Percentiles rank a stretch among this genome's conserved stretches.
These are phyloP conservation scores for Catocala fraxini DNA, from an alignment of 2,888 invertebrate species.

Conservation along the genomic window DNA sequence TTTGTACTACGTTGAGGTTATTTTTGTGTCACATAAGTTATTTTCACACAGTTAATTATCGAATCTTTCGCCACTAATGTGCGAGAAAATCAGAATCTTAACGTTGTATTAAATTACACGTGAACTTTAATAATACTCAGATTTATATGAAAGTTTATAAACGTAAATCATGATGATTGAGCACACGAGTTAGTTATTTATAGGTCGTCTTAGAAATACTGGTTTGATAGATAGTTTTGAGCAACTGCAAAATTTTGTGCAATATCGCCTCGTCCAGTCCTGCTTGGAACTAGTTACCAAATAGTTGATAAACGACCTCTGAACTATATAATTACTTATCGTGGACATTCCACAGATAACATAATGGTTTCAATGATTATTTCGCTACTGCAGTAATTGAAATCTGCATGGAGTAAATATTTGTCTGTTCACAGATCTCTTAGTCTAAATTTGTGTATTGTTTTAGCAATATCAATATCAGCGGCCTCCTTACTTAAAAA, in stretches of 20 bases:
- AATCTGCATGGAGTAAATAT: no score
- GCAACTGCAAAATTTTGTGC: conserved; percentile 49
- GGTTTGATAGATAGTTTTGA: conserved; percentile 41
- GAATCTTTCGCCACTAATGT: background rate
- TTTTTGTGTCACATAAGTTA: no score
- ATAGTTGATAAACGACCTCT: background rate
- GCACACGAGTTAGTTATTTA: conserved; percentile 44
- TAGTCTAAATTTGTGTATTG: no score
- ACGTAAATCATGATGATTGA: conserved; percentile 45
- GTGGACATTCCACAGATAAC: no score
- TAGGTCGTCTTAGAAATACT: conserved; percentile 33
- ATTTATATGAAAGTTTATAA: conserved; percentile 38
- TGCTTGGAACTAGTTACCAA: background rate
- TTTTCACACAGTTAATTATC: no score
- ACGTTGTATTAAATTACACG: conserved; percentile 38
- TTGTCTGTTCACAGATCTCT: no score
- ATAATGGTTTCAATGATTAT: no score
- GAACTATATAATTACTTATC: no score
- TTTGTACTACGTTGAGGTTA: no score
- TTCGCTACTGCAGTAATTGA: no score
- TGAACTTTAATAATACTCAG: conserved; percentile 37
- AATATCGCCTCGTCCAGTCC: conserved; percentile 22
- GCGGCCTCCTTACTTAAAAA: no score
- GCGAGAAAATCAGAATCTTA: conserved; percentile 29
- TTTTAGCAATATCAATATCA: no score